phyloP scores from a whole-genome alignment of 1,140 invertebrate genomes.

The Harpegnathos saltator region DNA sequence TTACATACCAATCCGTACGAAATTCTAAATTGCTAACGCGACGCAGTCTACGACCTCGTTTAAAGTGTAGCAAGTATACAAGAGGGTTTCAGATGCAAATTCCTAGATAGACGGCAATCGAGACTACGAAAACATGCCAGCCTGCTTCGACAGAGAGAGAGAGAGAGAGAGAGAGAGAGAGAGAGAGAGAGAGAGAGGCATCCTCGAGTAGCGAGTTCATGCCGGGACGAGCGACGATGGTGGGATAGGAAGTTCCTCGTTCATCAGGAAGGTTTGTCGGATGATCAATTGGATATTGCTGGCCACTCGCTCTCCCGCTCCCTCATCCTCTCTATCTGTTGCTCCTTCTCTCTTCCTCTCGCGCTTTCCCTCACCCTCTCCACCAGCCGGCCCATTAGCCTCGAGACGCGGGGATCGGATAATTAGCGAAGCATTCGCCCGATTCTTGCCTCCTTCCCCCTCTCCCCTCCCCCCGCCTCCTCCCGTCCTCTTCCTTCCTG shows the following conservation, averaged over 20 bases:
- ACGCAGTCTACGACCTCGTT: too few relatives aligned
- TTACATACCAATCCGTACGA: too few relatives aligned
- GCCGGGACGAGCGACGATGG: conserved; percentile 57
- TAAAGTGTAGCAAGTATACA: too few relatives aligned
- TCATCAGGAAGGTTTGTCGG: conserved; percentile 80
- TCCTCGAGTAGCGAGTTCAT: conserved; percentile 59
- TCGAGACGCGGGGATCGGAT: conserved; percentile 82
- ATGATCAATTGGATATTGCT: conserved; percentile 83
- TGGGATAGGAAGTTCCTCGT: conserved; percentile 78
- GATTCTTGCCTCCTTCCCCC: conserved; percentile 76
- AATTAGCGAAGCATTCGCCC: conserved; percentile 82
- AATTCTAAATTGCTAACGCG: too few relatives aligned
- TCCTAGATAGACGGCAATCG: too few relatives aligned
- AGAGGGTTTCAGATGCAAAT: too few relatives aligned
- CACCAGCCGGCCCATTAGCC: conserved; percentile 78
- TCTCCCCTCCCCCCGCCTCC: too few relatives aligned
- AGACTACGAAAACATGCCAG: too few relatives aligned
- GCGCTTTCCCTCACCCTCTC: conserved; percentile 38
- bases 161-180: not conserved
- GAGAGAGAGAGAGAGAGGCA: conserved; percentile 4
- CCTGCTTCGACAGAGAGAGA: not conserved
- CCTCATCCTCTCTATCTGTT: not conserved
- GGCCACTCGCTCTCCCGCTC: conserved; percentile 71
- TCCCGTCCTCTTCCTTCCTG: conserved; percentile 71
- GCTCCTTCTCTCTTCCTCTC: conserved; percentile 5